Base-by-base conservation (phyloP, 2,888 invertebrate genomes). In the Cerceris ruficornis region DNA sequence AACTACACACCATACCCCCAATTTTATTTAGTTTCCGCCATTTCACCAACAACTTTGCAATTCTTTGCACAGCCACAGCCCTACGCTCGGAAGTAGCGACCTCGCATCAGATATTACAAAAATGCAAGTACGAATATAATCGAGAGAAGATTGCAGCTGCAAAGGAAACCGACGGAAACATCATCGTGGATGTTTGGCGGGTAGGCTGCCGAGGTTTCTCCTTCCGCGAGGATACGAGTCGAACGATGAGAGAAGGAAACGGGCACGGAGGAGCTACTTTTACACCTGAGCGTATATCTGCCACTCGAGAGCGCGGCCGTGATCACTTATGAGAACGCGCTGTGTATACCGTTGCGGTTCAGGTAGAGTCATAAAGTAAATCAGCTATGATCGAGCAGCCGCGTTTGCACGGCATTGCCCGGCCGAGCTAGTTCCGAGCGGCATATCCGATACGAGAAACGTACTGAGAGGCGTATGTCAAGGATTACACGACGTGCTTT, bases 351-450 rank as follows among this genome's bases (percentile, higher is more conserved):
- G 61, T 69, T 72, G 75, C 71, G 71, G 67, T 82, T 69, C 80
- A 65, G 60, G 69, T 65, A 67, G 43, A 77, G 76, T 83, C 81
- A 68, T 85, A 84, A 85, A 84, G 84, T 85, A 86, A 85, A 85
- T 85, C 84, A 75, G 74, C 66, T 82, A 79, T 77, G 84, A 85
- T 84, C 76, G 78, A 75, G 65, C 61, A 74, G 75, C 74, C 67
- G 41, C 28, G 75, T 67, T 69, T 42, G 52, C n/a, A 11, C 59
- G 59, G 41, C n/a, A 42, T 17, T 49, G 59, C 39, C 39, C 43
- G 17, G 50, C n/a, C 83, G 77, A 76, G 84, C 75, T 67, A 82
- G 80, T 81, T 81, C 72, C 49, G 15, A 73, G 57, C 49, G 41
- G 64, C 57, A 57, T 28, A 69, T 67, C 73, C 70, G 71, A 74